These are phyloP conservation scores for Drosophila arizonae DNA, from an alignment of 1,140 invertebrate genomes.

Conservation along the genomic window DNA sequence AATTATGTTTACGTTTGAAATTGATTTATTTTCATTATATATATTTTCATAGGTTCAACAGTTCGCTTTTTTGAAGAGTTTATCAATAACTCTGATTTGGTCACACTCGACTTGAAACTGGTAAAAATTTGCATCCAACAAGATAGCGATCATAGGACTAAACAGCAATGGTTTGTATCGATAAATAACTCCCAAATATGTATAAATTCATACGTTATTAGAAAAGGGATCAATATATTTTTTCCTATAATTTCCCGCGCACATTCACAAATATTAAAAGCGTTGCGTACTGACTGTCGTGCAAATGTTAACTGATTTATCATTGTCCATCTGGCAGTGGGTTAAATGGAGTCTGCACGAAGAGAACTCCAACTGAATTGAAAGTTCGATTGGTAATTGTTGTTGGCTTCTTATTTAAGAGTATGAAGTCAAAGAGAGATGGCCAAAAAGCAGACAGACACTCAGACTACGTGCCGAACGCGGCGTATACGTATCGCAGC, in stretches of 20 bases:
- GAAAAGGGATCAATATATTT: not conserved
- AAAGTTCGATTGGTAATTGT: slow-evolving; percentile 13
- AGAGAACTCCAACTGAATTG: slow-evolving; percentile 19
- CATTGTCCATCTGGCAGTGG: slow-evolving; percentile 12
- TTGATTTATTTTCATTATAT: no score
- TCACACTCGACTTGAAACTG: no score
- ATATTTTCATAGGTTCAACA: no score
- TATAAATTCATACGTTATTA: not conserved
- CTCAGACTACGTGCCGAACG: slow-evolving; percentile 65
- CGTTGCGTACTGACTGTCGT: slow-evolving; percentile 21
- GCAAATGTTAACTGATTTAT: slow-evolving; percentile 55
- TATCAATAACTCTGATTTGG: no score
- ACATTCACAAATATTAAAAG: not conserved
- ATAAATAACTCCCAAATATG: not conserved
- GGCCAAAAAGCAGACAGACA: slow-evolving; percentile 46
- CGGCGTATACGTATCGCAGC: slow-evolving; percentile 46
- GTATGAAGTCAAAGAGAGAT: slow-evolving; percentile 55
- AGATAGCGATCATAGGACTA: no score
- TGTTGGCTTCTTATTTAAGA: slow-evolving; percentile 25
- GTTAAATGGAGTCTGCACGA: slow-evolving; percentile 33
- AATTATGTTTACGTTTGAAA: no score
- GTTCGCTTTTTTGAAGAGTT: no score
- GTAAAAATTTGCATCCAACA: no score
- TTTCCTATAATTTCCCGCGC: not conserved
- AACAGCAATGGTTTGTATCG: no score